These are phyloP conservation scores for Brachionus manjavacas DNA, from an alignment of 1,140 invertebrate species.

Conservation along the genomic window DNA sequence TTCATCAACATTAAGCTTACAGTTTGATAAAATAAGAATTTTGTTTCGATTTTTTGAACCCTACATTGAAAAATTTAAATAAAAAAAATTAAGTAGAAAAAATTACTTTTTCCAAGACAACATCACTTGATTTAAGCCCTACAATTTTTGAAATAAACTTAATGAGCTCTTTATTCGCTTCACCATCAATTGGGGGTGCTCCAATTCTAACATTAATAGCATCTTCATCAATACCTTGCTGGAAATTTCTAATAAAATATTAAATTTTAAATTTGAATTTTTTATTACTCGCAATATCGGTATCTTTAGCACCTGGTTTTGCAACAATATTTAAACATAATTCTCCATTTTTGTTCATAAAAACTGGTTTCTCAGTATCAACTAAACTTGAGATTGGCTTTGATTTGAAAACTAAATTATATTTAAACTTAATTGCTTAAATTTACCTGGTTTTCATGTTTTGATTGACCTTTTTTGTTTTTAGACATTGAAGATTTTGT, in stretches of 20 bases:
- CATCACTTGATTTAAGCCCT: constrained; percentile 66
- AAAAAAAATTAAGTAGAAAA: not conserved
- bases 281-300: constrained; percentile 41
- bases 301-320: constrained; percentile 43
- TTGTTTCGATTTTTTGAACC: constrained; percentile 31
- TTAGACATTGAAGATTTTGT: not conserved
- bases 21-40: not conserved
- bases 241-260: not conserved
- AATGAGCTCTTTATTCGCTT: constrained; percentile 71
- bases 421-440: not conserved
- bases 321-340: constrained; percentile 11
- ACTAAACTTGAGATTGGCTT: not conserved
- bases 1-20: not conserved
- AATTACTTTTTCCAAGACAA: constrained; percentile 65
- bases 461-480: not conserved
- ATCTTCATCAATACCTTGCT: constrained; percentile 51
- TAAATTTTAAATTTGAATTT: not conserved
- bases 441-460: not conserved
- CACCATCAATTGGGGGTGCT: constrained; percentile 71
- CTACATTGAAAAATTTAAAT: not conserved
- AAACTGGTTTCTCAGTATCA: constrained; percentile 4
- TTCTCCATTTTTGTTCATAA: constrained; percentile 36
- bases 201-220: constrained; percentile 67
- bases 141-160: constrained; percentile 68
- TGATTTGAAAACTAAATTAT: not conserved